Evolutionary conservation across 2,797 vertebrate genomes (phyloP), one percentile per base, ranked within the genome.

Genomic region (Eidolon dupreanum): DNA sequence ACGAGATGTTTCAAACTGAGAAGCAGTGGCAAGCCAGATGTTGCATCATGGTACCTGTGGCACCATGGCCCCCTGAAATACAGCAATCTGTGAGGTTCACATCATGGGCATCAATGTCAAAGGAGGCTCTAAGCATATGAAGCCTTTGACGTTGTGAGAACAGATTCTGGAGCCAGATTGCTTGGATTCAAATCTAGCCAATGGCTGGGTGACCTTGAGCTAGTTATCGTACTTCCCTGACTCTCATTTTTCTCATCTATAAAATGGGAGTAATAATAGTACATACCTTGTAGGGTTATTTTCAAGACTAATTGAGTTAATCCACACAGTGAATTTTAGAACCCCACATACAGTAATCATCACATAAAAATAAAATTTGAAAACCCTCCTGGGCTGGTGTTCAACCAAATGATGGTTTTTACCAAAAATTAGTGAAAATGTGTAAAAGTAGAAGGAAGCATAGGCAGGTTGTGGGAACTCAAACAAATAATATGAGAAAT

Each of bases 361-460:
- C 31, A 43, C 19, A 63, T 65, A 63, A 70, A 89, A 94, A 84
- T 8, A 46, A 90, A 92, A 78, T n/a, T 63, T 46, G 75, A 86
- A 92, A 59, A 66, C 20, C 51, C 33, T 55, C 3, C n/a, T 74
- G 57, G 41, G 46, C 19, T 63, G 36, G 24, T 57, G 12, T 73
- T 36, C 87, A 78, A 89, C 22, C 43, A 87, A 33, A 70, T 68
- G 53, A 82, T 31, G 26, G 13, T 49, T 94, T 91, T 94, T 88
- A 57, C 22, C 20, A 49, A 88, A 95, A 77, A 43, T 43, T 12
- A 17, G 57, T 73, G 36, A 59, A 89, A 70, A 71, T 31, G 1
- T 20, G 8, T 70, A 70, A 70, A 91, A 59, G 19, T 88, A 46
- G 31, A 75, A 91, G 63, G 53, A 88, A 84, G 61, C 74, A 33